phyloP scores from a whole-genome alignment of 53 echinoderm and acorn worm genomes.

The Hippasteria phrygiana region DNA sequence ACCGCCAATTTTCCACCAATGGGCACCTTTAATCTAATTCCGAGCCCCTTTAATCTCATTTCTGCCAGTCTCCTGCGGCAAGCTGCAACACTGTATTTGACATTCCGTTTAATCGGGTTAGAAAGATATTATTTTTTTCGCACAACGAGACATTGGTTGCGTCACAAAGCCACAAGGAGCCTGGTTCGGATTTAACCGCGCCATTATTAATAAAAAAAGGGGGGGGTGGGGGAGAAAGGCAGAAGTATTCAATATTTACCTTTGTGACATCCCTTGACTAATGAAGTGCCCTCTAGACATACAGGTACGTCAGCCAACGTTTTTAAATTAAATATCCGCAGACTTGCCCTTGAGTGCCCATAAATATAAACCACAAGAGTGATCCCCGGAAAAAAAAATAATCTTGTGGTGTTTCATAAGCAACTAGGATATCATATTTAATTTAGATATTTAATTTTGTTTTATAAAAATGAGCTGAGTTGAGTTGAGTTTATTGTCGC shows the following conservation, averaged over 20 bases:
- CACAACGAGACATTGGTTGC: not conserved
- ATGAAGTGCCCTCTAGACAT: not conserved
- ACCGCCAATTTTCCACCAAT: not conserved
- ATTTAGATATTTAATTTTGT: not conserved
- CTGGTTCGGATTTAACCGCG: too few species aligned
- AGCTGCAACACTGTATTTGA: not conserved
- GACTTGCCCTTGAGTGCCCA: not conserved
- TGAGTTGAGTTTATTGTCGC: too few species aligned
- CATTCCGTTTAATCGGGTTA: not conserved
- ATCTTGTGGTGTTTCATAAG: not conserved
- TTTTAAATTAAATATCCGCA: constrained; percentile 15
- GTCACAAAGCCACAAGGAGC: not conserved
- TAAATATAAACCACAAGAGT: not conserved
- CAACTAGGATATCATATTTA: not conserved
- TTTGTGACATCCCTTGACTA: not conserved
- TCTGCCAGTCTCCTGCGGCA: not conserved
- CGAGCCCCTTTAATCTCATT: not conserved
- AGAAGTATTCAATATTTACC: not conserved
- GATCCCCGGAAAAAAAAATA: not conserved
- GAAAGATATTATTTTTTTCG: not conserved
- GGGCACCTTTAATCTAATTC: not conserved
- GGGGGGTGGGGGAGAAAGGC: not conserved
- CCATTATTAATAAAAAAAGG: not conserved
- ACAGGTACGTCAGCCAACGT: not conserved
- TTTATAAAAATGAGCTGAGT: too few species aligned